Conservation (phyloP, 2,797 vertebrate species). For the Cercopithecus neglectus region DNA sequence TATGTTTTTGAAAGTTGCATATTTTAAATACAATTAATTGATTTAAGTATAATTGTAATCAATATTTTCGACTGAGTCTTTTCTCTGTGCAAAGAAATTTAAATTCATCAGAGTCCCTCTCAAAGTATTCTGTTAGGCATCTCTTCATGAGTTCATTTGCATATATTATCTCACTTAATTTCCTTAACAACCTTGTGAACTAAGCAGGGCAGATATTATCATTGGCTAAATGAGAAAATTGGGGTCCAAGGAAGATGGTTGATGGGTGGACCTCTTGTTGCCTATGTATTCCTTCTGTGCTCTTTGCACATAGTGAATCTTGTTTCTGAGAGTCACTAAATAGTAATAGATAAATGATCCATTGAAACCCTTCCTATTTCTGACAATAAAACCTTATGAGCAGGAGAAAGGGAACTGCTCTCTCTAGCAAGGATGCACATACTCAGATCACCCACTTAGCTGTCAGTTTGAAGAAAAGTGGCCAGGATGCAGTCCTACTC, state of each 20-base stretch:
- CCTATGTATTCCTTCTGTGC: not conserved
- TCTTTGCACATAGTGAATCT: not conserved
- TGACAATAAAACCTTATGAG: not conserved
- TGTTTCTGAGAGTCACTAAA: not conserved
- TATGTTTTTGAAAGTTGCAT: slow-evolving; percentile 28
- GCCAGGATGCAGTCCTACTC: not conserved
- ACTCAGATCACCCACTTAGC: not conserved
- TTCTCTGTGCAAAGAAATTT: slow-evolving; percentile 13
- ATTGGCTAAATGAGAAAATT: not conserved
- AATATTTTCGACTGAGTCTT: not conserved
- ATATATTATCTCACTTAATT: not conserved
- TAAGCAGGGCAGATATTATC: not conserved
- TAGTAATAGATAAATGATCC: not conserved
- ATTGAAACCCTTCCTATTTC: not conserved
- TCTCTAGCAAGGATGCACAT: not conserved
- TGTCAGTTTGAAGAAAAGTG: not conserved
- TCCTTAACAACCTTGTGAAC: not conserved
- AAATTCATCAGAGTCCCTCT: not conserved
- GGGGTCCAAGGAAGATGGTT: not conserved
- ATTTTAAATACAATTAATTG: slow-evolving; percentile 61
- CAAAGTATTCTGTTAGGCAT: not conserved
- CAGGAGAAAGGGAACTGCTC: not conserved
- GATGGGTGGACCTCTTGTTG: not conserved
- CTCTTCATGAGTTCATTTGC: not conserved
- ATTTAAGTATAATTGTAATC: not conserved